These are phyloP conservation scores for Aplidium turbinatum DNA, from an alignment of 23 tunicate genomes.

Conservation along the genomic window DNA sequence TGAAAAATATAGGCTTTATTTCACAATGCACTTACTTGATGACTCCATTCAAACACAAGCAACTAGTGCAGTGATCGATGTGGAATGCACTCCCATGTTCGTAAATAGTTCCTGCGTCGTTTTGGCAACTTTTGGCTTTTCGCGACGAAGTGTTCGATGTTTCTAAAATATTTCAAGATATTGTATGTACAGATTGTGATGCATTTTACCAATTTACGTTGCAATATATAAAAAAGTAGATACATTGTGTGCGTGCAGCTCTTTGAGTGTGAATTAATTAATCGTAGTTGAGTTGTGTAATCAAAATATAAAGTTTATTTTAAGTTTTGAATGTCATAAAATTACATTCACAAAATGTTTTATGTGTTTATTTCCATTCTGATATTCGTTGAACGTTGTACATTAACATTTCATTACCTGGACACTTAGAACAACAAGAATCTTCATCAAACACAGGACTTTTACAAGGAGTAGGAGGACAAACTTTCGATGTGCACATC, in stretches of 20 bases:
- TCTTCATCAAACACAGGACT: constrained; percentile 39
- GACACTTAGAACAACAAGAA: constrained; percentile 72
- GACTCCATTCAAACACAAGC: constrained; percentile 43
- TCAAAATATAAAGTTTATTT: too few species aligned
- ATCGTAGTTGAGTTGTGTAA: too few species aligned
- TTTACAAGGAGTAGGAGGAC: constrained; percentile 65
- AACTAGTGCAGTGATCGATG: constrained; percentile 47
- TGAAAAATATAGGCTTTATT: neutral
- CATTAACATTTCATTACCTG: too few species aligned
- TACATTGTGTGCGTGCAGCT: too few species aligned
- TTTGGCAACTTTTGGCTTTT: neutral
- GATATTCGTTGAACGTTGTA: neutral
- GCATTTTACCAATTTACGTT: too few species aligned
- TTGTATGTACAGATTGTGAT: too few species aligned
- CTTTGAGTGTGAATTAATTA: too few species aligned
- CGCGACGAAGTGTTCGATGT: neutral
- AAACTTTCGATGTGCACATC: constrained; percentile 60
- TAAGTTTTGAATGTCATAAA: too few species aligned
- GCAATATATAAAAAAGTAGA: too few species aligned
- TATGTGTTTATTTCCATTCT: neutral
- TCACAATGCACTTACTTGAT: constrained; percentile 28
- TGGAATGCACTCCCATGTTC: constrained; percentile 44
- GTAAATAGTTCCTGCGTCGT: constrained; percentile 1
- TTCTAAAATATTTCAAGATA: too few species aligned
- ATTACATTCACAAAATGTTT: neutral